Evolutionary conservation across 2,113 vertebrate genomes (phyloP).

Genomic region (Herpetotheres cachinnans): DNA sequence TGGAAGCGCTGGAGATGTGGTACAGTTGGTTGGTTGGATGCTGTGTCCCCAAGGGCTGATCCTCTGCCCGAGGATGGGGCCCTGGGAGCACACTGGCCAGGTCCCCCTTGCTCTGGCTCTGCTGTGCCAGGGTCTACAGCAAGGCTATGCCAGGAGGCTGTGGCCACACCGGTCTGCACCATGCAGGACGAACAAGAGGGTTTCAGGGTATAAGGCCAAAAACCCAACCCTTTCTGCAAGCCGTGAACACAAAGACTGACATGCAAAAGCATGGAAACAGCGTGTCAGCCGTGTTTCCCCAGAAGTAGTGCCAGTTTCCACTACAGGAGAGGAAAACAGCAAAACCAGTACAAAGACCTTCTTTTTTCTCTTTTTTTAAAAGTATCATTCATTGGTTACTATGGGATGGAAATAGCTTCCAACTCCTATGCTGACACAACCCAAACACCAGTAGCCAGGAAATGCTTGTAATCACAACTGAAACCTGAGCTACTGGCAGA

Average conservation of each 20-base stretch:
- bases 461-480: neutral
- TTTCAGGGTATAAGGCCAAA: neutral
- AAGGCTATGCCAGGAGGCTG: neutral
- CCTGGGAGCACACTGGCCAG: fast-evolving
- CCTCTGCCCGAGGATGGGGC: fast-evolving
- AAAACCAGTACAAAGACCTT: neutral
- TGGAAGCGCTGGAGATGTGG: neutral
- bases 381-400: neutral
- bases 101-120: neutral
- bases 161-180: fast-evolving
- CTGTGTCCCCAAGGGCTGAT: neutral
- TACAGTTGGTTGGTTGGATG: too few species aligned
- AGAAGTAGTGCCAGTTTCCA: neutral
- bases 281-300: neutral
- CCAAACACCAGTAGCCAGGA: neutral
- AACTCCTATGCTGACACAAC: neutral
- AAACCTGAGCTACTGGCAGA: neutral
- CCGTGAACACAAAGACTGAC: neutral
- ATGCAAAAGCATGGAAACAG: neutral
- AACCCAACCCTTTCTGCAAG: neutral
- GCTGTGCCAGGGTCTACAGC: neutral
- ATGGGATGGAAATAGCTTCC: neutral
- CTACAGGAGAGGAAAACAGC: neutral
- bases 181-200: neutral
- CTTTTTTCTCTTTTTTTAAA: neutral